Conservation (phyloP, 1,140 invertebrate genomes). For the Pseudomyrmex concolor region DNA sequence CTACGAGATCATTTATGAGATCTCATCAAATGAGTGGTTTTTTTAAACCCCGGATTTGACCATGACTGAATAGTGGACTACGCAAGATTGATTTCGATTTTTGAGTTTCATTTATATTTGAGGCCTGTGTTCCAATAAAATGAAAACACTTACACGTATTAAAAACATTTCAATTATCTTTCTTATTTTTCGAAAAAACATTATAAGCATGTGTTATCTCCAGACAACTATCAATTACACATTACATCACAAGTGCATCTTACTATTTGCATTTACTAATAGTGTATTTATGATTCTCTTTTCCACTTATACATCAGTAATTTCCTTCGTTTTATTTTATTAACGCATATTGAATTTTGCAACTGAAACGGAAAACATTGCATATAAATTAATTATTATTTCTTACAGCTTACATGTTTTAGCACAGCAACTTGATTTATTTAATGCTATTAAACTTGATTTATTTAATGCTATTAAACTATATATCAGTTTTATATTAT, state of each 20-base stretch:
- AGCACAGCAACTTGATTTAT: slow-evolving; percentile 9
- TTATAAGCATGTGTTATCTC: slow-evolving; percentile 47
- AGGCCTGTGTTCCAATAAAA: not conserved
- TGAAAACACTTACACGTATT: slow-evolving; percentile 48
- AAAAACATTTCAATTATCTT: slow-evolving; percentile 51
- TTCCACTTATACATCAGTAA: too few species aligned
- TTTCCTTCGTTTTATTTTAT: not conserved
- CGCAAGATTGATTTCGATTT: too few species aligned
- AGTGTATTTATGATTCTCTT: slow-evolving; percentile 29
- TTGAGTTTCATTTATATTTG: too few species aligned
- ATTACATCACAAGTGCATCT: slow-evolving; percentile 13
- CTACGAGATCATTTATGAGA: too few species aligned
- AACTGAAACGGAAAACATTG: not conserved
- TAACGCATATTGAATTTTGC: slow-evolving; percentile 1
- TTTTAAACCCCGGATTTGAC: too few species aligned
- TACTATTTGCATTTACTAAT: slow-evolving; percentile 16
- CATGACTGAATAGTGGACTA: too few species aligned
- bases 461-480: slow-evolving; percentile 24
- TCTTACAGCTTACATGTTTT: not conserved
- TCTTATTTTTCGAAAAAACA: slow-evolving; percentile 28
- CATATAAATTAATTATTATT: not conserved
- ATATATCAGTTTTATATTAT: slow-evolving; percentile 44
- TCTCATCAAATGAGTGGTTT: too few species aligned
- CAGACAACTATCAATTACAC: slow-evolving; percentile 8
- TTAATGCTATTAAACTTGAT: not conserved